phyloP scores from a whole-genome alignment of 2,797 vertebrate species.

The Anolis apletophallus region DNA sequence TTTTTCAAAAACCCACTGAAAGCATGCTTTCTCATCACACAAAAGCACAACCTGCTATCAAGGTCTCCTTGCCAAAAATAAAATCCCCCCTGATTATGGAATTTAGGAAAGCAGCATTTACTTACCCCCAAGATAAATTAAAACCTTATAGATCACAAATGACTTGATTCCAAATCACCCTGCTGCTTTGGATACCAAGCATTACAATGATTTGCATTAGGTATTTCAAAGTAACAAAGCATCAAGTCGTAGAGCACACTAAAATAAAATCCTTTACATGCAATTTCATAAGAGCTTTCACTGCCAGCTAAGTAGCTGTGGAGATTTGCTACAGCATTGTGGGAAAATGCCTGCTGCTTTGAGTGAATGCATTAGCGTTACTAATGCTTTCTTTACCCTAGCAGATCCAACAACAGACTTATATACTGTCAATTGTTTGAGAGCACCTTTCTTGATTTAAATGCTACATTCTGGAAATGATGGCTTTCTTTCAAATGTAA shows the following conservation, averaged over 20 bases:
- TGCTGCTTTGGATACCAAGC: slow-evolving; percentile 34
- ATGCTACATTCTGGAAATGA: fast-evolving
- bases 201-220: slow-evolving; percentile 30
- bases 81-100: not conserved
- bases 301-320: slow-evolving; percentile 38
- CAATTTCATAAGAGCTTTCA: slow-evolving; percentile 22
- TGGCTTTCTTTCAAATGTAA: not conserved
- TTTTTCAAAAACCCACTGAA: slow-evolving; percentile 13
- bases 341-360: slow-evolving; percentile 38
- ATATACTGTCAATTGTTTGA: not conserved
- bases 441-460: not conserved
- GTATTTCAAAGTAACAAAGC: slow-evolving; percentile 37
- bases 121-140: slow-evolving; percentile 40
- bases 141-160: slow-evolving; percentile 26
- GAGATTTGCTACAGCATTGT: not conserved
- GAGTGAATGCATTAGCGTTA: not conserved
- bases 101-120: slow-evolving; percentile 45
- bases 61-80: slow-evolving; percentile 28
- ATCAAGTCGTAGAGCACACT: not conserved
- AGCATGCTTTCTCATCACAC: not conserved
- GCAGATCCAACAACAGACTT: not conserved
- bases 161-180: slow-evolving; percentile 40
- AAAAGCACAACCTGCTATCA: slow-evolving; percentile 9
- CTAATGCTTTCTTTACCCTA: not conserved
- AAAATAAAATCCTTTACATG: not conserved